Evolutionary conservation across 2,113 vertebrate genomes (phyloP).

Genomic region (Tenrec ecaudatus): DNA sequence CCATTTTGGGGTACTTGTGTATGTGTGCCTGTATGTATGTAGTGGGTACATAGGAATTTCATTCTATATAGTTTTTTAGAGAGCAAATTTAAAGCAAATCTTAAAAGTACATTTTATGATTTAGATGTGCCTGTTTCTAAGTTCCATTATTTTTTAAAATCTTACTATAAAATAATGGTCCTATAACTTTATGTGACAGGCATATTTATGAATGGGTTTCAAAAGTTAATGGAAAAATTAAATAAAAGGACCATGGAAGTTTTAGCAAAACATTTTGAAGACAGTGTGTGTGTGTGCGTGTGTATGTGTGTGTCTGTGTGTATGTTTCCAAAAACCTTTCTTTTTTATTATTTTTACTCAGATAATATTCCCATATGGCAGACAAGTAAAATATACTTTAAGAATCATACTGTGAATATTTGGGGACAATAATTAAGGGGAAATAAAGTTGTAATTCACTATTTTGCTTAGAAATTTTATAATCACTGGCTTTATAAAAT

Average conservation of each 20-base stretch:
- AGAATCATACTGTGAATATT: neutral
- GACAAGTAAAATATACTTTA: neutral
- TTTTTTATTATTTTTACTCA: conserved; percentile 47
- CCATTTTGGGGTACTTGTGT: too few species aligned
- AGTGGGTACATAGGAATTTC: neutral
- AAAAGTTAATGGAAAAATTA: too few species aligned
- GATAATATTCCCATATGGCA: neutral
- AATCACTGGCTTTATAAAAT: conserved; percentile 23
- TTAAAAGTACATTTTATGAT: neutral
- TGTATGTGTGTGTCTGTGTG: too few species aligned
- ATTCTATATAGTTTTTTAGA: neutral
- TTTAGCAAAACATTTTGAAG: too few species aligned
- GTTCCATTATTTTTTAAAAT: conserved; percentile 19
- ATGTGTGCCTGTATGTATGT: too few species aligned
- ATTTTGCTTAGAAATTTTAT: neutral
- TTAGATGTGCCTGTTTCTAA: conserved; percentile 27
- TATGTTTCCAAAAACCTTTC: too few species aligned
- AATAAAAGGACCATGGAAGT: too few species aligned
- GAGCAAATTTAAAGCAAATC: neutral
- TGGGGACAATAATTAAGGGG: conserved; percentile 8
- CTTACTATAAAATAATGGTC: too few species aligned
- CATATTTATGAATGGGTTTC: too few species aligned
- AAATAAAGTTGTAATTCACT: conserved; percentile 24
- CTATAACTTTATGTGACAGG: too few species aligned
- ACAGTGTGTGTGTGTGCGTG: too few species aligned